Conservation (phyloP, 2,888 invertebrate genomes). For the Luperina testacea region DNA sequence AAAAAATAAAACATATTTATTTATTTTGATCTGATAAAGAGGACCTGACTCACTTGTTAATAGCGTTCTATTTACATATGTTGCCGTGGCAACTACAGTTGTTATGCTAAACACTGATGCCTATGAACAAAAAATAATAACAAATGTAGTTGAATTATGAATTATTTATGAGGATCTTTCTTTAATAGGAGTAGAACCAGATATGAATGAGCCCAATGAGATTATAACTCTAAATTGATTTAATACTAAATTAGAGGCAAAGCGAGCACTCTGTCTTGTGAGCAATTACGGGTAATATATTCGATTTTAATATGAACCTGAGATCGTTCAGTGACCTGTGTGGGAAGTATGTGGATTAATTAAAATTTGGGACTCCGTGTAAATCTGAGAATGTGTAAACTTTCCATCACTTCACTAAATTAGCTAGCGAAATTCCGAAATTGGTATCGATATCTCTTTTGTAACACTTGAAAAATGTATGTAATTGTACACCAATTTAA, state of each 20-base stretch:
- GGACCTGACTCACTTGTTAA: constrained; percentile 27
- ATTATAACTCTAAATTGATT: constrained; percentile 56
- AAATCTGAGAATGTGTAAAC: neutral
- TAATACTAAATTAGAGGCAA: constrained; percentile 56
- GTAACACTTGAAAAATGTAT: no score
- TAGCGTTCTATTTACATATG: constrained; percentile 8
- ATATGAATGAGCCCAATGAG: constrained; percentile 50
- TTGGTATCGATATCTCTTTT: no score
- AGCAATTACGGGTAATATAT: constrained; percentile 50
- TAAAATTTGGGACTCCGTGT: constrained; percentile 5
- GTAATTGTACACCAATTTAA: no score
- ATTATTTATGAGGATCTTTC: constrained; percentile 53
- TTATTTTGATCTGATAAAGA: constrained; percentile 1
- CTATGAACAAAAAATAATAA: constrained; percentile 55
- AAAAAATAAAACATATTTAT: neutral
- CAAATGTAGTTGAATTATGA: constrained; percentile 56
- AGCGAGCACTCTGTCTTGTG: constrained; percentile 29
- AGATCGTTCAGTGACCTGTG: constrained; percentile 61
- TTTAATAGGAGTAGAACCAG: constrained; percentile 36
- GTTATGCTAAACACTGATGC: constrained; percentile 18
- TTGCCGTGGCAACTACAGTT: constrained; percentile 38
- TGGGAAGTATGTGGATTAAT: constrained; percentile 13
- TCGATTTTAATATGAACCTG: constrained; percentile 33
- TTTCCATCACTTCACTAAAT: constrained; percentile 8
- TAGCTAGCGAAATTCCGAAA: neutral